Evolutionary conservation across 2,888 invertebrate species (phyloP).

Genomic region (Pinctada fucata): DNA sequence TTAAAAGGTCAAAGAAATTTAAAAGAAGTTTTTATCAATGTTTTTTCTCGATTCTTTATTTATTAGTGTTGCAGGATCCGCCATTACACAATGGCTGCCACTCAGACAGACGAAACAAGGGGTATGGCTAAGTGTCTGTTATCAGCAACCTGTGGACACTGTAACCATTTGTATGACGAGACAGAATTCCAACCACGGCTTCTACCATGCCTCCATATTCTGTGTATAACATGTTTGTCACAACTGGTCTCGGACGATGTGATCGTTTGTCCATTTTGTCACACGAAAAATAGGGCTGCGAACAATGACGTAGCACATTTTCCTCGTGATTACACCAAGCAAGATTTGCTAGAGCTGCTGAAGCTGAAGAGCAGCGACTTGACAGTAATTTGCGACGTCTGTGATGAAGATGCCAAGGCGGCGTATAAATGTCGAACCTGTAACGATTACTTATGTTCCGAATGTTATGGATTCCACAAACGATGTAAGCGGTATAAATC

Average conservation of each 20-base stretch:
- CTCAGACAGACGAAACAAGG: neutral
- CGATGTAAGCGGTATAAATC: constrained; percentile 8
- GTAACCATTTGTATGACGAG: constrained; percentile 16
- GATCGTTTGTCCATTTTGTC: constrained; percentile 15
- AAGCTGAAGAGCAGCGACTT: neutral
- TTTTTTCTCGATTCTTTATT: too few relatives aligned
- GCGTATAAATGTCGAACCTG: constrained; percentile 18
- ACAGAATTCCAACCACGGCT: constrained; percentile 25
- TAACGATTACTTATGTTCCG: constrained; percentile 16
- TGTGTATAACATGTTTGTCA: constrained; percentile 14
- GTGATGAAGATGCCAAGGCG: constrained; percentile 14
- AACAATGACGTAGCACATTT: constrained; percentile 21
- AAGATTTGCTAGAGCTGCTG: neutral
- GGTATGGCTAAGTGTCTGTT: constrained; percentile 1
- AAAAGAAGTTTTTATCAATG: too few relatives aligned
- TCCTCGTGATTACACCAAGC: constrained; percentile 4
- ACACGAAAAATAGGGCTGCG: neutral
- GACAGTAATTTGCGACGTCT: constrained; percentile 14
- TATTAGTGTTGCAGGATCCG: too few relatives aligned
- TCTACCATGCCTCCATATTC: constrained; percentile 25
- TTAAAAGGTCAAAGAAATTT: too few relatives aligned
- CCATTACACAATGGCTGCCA: too few relatives aligned
- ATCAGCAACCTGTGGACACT: constrained; percentile 11
- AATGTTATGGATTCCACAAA: constrained; percentile 14
- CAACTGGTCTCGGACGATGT: neutral